Evolutionary conservation across 2,797 vertebrate genomes (phyloP), one percentile per base, ranked within the genome.

Genomic region (Pseudomugil tenellus): DNA sequence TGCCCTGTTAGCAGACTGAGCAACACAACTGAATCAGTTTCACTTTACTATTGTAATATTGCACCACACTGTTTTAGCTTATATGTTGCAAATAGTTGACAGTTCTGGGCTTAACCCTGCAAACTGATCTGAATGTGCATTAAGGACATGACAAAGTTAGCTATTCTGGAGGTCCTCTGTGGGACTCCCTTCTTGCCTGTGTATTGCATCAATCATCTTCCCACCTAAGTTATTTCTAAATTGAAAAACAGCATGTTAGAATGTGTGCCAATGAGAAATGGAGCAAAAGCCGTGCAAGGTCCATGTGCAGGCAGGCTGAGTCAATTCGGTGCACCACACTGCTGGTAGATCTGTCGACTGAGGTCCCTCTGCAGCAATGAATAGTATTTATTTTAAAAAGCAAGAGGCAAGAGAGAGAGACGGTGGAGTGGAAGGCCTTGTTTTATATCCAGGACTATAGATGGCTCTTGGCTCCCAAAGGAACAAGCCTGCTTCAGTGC

Each of bases 321-420:
- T 89, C 82, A 85, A 87, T 90, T 84, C 87, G 54, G 70, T 75
- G 67, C 26, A 23, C 63, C 39, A 26, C 67, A 49, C 69, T 6
- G 31, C 69, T 86, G 86, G 89, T 87, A 81, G 81, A 77, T 81
- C 74, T 69, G 57, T 59, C 54, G 52, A 59, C 64, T 67, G 11
- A 35, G 64, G 77, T 81, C 76, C 74, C 81, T 67, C 65, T 9
- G 70, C 39, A 9, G 75, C 89, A 88, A 92, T 90, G 85, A 91
- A 92, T 87, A 84, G 88, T 87, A 85, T 92, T 92, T 92, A 91
- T 92, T 92, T 88, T 82, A 79, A 84, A 87, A 86, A 85, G 79
- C 71, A 62, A 64, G 83, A 58, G 73, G 72, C 69, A 76, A 43
- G 65, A 76, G 70, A 14, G 70, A 14, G 52, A 58, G 74, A 70